Percentiles rank a stretch among this genome's conserved stretches.
Evolutionary conservation across 2,888 invertebrate genomes (phyloP).

Genomic region (Heliconius hortense): DNA sequence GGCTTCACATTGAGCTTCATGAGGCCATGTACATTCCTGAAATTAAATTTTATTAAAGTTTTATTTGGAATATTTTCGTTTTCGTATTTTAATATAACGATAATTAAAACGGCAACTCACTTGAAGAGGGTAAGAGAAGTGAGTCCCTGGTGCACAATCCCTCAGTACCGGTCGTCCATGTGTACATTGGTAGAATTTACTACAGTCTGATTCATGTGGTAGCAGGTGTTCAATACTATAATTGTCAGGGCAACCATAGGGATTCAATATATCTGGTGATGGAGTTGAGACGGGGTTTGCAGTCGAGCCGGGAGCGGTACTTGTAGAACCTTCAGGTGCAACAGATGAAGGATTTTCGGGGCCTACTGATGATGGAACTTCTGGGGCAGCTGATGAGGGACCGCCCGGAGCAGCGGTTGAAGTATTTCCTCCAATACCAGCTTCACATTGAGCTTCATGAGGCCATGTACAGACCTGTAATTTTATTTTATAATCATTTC

Average conservation of each 20-base stretch:
- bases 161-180: constrained; percentile 22
- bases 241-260: constrained; percentile 2
- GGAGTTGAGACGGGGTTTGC: not conserved
- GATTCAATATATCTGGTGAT: not conserved
- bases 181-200: constrained; percentile 16
- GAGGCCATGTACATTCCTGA: not conserved
- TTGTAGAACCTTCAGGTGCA: not conserved
- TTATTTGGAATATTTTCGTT: no score
- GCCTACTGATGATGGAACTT: no score
- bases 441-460: not conserved
- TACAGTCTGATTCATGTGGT: constrained; percentile 23
- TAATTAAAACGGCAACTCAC: not conserved
- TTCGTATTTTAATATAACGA: not conserved
- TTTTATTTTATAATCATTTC: not conserved
- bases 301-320: not conserved
- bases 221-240: not conserved
- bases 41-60: not conserved
- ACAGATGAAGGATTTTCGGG: no score
- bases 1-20: constrained; percentile 14
- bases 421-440: not conserved
- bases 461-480: not conserved
- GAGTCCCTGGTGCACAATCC: constrained; percentile 22
- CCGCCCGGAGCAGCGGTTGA: no score
- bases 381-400: no score
- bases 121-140: constrained; percentile 24